A percentile compares a stretch with the other conserved stretches of the same genome.
phyloP scores from a whole-genome alignment of 2,797 vertebrate genomes.

The Paramormyrops hopkinsi region DNA sequence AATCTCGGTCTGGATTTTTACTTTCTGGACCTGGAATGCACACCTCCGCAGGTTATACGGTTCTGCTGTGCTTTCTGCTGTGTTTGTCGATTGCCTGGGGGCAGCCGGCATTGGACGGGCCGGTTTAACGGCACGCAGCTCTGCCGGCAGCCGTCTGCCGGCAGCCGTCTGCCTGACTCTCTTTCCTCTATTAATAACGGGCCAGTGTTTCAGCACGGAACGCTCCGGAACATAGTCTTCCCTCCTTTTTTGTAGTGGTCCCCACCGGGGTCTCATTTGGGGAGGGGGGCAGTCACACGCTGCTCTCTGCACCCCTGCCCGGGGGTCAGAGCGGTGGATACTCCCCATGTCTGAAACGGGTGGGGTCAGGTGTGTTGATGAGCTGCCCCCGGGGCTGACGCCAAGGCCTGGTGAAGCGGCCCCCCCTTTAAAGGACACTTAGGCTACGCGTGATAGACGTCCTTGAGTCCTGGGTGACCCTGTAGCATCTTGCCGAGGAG shows the following conservation, averaged over 20 bases:
- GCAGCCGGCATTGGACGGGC: neutral
- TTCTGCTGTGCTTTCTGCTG: neutral
- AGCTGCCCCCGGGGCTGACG: neutral
- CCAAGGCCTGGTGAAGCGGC: neutral
- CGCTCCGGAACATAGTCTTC: neutral
- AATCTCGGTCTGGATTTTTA: neutral
- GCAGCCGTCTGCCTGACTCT: neutral
- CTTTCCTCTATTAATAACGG: neutral
- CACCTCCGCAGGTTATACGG: neutral
- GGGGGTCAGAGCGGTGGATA: neutral
- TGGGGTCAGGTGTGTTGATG: neutral
- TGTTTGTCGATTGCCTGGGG: neutral
- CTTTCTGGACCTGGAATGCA: neutral
- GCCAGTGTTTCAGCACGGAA: neutral
- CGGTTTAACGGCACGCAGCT: neutral
- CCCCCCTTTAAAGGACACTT: conserved; percentile 10
- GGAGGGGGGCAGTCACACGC: neutral
- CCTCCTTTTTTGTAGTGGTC: neutral
- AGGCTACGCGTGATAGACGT: neutral
- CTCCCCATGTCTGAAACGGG: conserved; percentile 4
- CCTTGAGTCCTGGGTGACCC: conserved; percentile 33
- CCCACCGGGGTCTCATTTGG: neutral
- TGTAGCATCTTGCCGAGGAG: conserved; percentile 6
- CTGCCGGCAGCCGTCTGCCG: neutral
- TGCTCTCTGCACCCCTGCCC: neutral